Conservation (phyloP, 30 jellyfish, hydroid and myxozoan species). For the Mastigias papua region DNA sequence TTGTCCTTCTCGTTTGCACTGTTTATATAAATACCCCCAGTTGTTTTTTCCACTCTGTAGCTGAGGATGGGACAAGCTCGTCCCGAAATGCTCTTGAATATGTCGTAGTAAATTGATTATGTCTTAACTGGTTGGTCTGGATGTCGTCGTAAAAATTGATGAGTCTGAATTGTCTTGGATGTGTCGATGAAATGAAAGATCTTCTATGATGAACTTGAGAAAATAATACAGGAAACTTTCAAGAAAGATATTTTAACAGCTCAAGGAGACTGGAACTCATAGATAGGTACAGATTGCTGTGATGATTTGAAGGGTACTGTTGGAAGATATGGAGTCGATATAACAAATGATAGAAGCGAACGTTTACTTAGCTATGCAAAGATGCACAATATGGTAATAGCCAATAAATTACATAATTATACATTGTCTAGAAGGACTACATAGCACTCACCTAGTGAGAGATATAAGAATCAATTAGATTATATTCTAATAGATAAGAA, state of each 20-base stretch:
- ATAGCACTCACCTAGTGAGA: background rate
- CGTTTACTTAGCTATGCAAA: background rate
- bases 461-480: background rate
- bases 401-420: background rate
- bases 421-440: background rate
- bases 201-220: too few species aligned
- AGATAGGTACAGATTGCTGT: background rate
- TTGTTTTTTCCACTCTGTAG: too few species aligned
- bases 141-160: too few species aligned
- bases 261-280: background rate
- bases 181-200: too few species aligned
- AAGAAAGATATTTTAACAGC: background rate
- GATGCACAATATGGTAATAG: background rate
- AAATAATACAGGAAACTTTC: too few species aligned
- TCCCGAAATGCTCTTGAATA: too few species aligned
- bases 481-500: background rate
- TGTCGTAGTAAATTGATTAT: too few species aligned
- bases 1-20: too few species aligned
- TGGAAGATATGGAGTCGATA: background rate
- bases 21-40: too few species aligned
- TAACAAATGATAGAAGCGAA: background rate
- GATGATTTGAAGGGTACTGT: background rate
- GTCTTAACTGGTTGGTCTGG: too few species aligned
- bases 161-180: too few species aligned
- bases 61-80: too few species aligned